Base-by-base conservation (phyloP, 2,797 vertebrate genomes). In the Sebastolobus alascanus region DNA sequence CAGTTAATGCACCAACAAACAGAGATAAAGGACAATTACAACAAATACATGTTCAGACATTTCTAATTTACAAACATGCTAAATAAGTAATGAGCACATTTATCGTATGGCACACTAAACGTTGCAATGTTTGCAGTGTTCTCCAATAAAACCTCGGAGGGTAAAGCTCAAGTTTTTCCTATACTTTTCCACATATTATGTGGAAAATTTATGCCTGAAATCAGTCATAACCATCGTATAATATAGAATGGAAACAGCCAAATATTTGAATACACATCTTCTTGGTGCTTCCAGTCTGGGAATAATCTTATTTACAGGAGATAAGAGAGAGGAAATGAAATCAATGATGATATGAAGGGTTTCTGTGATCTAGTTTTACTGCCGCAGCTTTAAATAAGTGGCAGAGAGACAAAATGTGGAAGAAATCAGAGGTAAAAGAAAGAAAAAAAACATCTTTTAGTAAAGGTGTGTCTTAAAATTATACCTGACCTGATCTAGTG, bases 321-420 rank as follows among this genome's bases (percentile, higher is more conserved):
- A 72, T 77, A 86, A 61, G 22, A 77, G 58, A 77, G 46, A 33
- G 56, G 31, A 81, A 73, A 43, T 82, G 2, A 75, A 75, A 77
- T 72, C 40, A 63, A 52, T 71, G 70, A 54, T 8, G 1, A 77
- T 82, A 31, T 29, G 7, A 67, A 40, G 11, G 18, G 37, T 29
- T 43, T 80, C 43, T 83, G 27, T 75, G 72, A 69, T 67, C 70
- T 68, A 61, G 10, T 79, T 81, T 75, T 46, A 25, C 20, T 58
- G 75, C 29, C 78, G 58, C 55, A 68, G 11, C 43, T 59, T 66
- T 27, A 27, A 35, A 69, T 43, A 38, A 79, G 14, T 5, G 3
- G 14, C 37, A 4, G 52, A 8, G 16, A 5, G 13, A 25, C 13
- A 9, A 46, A 43, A 25, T 11, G 11, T 50, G 22, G 1, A 46